These are phyloP conservation scores for Oscarella lobularis DNA, from an alignment of 37 sponge, comb jelly and placozoan species.

Conservation along the genomic window DNA sequence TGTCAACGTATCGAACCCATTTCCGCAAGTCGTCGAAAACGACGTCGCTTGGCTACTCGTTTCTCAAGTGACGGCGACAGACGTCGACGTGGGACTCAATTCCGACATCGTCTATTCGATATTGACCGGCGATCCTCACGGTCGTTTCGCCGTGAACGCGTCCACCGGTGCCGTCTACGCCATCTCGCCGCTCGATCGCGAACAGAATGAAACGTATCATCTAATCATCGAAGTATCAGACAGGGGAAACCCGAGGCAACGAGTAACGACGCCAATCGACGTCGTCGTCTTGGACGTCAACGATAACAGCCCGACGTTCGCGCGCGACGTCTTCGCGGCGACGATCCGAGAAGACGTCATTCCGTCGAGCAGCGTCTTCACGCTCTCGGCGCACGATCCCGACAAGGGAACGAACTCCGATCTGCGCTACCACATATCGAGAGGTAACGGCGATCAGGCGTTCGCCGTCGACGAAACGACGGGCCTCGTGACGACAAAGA, in stretches of 20 bases:
- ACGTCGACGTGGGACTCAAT: background rate
- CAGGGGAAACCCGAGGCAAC: background rate
- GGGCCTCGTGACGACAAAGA: conserved; percentile 9
- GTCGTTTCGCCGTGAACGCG: background rate
- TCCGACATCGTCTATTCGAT: background rate
- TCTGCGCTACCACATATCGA: conserved; percentile 32
- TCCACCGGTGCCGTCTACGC: background rate
- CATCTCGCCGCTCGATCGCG: background rate
- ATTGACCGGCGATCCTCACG: background rate
- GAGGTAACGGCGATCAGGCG: conserved; percentile 23
- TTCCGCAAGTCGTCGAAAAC: background rate
- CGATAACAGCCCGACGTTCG: background rate
- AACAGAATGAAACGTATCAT: background rate
- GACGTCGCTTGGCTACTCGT: background rate
- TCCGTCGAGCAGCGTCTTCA: conserved; percentile 22
- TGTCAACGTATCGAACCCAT: background rate
- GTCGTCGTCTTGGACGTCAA: background rate
- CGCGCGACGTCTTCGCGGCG: background rate
- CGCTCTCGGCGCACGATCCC: conserved; percentile 30
- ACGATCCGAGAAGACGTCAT: background rate
- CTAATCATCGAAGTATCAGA: background rate
- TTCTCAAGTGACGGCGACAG: background rate
- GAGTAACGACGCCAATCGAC: background rate
- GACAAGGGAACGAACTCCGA: conserved; percentile 56
- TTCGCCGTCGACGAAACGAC: conserved; percentile 31